Base-by-base conservation (phyloP, 2,797 vertebrate species). In the Rhynchotus rufescens region DNA sequence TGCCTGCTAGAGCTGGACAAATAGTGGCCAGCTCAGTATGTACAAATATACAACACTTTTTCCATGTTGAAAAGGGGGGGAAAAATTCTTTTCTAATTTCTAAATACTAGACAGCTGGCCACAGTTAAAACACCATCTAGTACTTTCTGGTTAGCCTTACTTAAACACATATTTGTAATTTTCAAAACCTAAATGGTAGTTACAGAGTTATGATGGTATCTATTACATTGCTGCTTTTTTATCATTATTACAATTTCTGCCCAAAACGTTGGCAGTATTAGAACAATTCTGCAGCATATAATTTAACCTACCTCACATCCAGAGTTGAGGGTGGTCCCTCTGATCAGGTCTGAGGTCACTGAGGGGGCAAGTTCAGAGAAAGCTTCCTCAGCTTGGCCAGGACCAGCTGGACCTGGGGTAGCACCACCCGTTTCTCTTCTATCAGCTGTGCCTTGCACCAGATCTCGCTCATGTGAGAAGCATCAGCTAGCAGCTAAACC, bases 131-230 rank as follows among this genome's bases (percentile, higher is more conserved):
- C 52, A 79, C 36, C 81, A 73, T 62, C 88, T 73, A 73, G 62
- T 79, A 68, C 90, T 93, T 80, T 72, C 84, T 95, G 96, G 86
- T 83, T 86, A 78, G 84, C 89, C 89, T 89, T 64, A 89, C 82
- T 93, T 64, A 69, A 91, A 84, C 76, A 67, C 10, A 57, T 73
- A 89, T 84, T 85, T 81, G 34, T 78, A 84, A 60, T 91, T 87
- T 90, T 74, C 78, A 75, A 96, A 96, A 79, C 91, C 89, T 71
- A 76, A 94, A 67, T 51, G 62, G 79, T 21, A 93, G 81, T 87
- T 95, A 89, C 15, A 1, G 86, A 88, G 86, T 93, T 93, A 95
- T 9, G 75, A 92, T 86, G 56, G 85, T 86, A 90, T 90, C 92
- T 32, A 66, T 89, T 96, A 90, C 90, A 93, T 38, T 62, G 51